phyloP scores from a whole-genome alignment of 2,888 invertebrate species.

The Mimachlamys varia region DNA sequence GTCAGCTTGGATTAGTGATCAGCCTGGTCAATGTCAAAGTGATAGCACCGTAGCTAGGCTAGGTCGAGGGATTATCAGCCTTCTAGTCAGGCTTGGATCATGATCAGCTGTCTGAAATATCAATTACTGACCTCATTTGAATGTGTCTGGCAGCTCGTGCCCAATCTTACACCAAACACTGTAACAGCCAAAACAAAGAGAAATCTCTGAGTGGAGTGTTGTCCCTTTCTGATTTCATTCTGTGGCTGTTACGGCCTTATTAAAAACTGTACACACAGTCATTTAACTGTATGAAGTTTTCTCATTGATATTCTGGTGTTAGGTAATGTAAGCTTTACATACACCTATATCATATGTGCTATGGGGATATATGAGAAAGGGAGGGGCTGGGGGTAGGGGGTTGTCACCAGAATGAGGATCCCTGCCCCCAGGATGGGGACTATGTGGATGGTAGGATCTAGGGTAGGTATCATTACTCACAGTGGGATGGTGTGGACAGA shows the following conservation, averaged over 20 bases:
- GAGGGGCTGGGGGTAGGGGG: too few species aligned
- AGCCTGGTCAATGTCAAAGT: constrained; percentile 8
- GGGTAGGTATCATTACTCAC: background rate
- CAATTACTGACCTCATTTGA: constrained; percentile 30
- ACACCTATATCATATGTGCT: too few species aligned
- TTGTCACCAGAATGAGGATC: background rate
- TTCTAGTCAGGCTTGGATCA: background rate
- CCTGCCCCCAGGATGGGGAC: background rate
- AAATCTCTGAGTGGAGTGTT: background rate
- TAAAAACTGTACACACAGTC: background rate
- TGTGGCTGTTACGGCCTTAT: background rate
- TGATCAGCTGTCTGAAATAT: constrained; percentile 24
- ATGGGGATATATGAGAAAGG: too few species aligned
- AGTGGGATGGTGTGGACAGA: background rate
- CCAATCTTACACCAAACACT: background rate
- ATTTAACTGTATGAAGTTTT: background rate
- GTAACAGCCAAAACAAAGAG: constrained; percentile 6
- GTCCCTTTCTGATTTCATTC: background rate
- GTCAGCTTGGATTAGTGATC: background rate
- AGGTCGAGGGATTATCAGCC: background rate
- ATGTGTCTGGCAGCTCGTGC: background rate
- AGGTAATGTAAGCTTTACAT: too few species aligned
- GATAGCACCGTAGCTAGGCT: background rate
- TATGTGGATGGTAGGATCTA: background rate
- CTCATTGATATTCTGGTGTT: too few species aligned